These are phyloP conservation scores for Ichneumoninae sp. DNA, from an alignment of 2,888 invertebrate species.

Conservation along the genomic window DNA sequence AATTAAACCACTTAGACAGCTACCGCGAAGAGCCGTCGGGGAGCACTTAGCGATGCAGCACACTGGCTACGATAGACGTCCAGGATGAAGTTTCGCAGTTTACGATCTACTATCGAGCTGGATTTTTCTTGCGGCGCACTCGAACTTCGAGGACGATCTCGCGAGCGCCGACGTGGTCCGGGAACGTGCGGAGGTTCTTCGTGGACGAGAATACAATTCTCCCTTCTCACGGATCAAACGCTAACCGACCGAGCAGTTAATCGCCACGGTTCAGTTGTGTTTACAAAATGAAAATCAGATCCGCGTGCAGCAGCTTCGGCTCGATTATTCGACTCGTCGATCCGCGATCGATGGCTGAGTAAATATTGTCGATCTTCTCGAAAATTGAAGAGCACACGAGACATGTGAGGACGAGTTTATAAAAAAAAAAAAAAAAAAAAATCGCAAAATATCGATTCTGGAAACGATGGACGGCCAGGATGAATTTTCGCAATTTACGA, in stretches of 20 bases:
- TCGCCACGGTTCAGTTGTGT: constrained; percentile 19
- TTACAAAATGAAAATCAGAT: constrained; percentile 42
- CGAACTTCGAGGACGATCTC: neutral
- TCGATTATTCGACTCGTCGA: constrained; percentile 7
- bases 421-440: neutral
- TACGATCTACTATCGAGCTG: constrained; percentile 65
- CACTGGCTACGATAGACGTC: constrained; percentile 40
- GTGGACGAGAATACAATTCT: constrained; percentile 9
- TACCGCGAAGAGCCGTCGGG: constrained; percentile 62
- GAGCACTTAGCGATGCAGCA: constrained; percentile 64
- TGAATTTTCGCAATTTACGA: too few species aligned
- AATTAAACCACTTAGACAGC: constrained; percentile 73
- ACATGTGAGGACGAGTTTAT: neutral
- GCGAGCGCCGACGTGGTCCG: constrained; percentile 10
- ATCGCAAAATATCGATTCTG: too few species aligned
- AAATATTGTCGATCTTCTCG: constrained; percentile 16
- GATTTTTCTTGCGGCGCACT: constrained; percentile 54
- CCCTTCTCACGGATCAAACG: constrained; percentile 22
- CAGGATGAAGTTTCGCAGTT: constrained; percentile 62
- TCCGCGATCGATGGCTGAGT: neutral
- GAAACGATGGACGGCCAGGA: too few species aligned
- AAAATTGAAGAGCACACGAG: neutral
- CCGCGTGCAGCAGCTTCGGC: neutral
- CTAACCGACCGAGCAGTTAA: constrained; percentile 11
- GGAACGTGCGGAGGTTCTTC: constrained; percentile 9